Evolutionary conservation across 1,140 invertebrate species (phyloP).

Genomic region (Hetaerina americana): DNA sequence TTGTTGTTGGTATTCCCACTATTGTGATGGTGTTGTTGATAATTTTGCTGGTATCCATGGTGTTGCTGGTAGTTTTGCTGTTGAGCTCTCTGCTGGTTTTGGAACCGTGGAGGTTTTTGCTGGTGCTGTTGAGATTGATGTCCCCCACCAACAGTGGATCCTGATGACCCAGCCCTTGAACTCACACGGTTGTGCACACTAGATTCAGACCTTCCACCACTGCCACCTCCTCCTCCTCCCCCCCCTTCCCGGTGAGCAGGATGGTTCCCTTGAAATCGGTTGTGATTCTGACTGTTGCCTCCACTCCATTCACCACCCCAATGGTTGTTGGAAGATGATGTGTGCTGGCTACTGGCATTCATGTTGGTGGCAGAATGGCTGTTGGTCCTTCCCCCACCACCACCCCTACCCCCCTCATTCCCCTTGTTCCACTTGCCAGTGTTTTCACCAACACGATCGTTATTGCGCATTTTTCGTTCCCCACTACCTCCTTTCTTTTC

Average conservation of each 20-base stretch:
- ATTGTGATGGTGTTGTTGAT: slow-evolving; percentile 10
- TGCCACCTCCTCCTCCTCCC: slow-evolving; percentile 18
- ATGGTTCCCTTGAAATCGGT: slow-evolving; percentile 8
- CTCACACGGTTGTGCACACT: not conserved
- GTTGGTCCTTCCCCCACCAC: not conserved
- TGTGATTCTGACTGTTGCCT: slow-evolving; percentile 11
- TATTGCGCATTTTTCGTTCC: not conserved
- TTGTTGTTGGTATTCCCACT: not conserved
- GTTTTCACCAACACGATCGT: not conserved
- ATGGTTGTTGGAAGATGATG: not conserved
- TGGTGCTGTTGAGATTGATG: slow-evolving; percentile 20
- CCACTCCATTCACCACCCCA: slow-evolving; percentile 4
- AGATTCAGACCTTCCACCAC: slow-evolving; percentile 6
- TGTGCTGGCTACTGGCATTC: not conserved
- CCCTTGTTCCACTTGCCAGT: not conserved
- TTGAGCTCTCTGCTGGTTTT: slow-evolving; percentile 31
- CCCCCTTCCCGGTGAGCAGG: slow-evolving; percentile 4
- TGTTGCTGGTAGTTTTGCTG: slow-evolving; percentile 13
- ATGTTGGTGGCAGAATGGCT: not conserved
- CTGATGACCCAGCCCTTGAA: not conserved
- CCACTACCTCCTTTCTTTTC: slow-evolving; percentile 3
- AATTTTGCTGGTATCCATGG: slow-evolving; percentile 19
- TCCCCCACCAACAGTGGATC: not conserved
- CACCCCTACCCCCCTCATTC: not conserved
- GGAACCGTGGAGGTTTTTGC: slow-evolving; percentile 35